Evolutionary conservation across 2,113 vertebrate species (phyloP).

Genomic region (Phalacrocorax pelagicus): DNA sequence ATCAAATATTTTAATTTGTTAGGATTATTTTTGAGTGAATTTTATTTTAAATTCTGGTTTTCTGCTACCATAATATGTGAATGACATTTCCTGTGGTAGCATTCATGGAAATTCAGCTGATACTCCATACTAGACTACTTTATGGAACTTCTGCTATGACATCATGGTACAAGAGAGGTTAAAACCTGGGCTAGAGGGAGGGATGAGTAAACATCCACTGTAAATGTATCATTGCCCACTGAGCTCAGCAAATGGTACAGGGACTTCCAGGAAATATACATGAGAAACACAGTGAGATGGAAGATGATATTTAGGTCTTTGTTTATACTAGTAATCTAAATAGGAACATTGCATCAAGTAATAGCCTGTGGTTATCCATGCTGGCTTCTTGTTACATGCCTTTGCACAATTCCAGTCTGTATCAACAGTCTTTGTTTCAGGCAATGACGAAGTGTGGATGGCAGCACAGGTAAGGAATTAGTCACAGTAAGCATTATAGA

Average conservation of each 20-base stretch:
- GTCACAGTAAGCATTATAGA: not conserved
- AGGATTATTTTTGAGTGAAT: not conserved
- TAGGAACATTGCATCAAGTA: not conserved
- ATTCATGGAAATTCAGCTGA: not conserved
- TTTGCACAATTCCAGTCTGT: not conserved
- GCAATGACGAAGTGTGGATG: not conserved
- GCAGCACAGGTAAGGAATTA: not conserved
- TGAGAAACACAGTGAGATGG: not conserved
- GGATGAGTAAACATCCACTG: too few relatives aligned
- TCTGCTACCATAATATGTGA: not conserved
- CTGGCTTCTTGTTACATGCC: not conserved
- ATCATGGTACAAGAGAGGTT: not conserved
- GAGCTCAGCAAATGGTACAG: not conserved
- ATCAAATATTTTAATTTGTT: not conserved
- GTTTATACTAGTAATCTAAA: not conserved
- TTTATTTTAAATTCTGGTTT: not conserved
- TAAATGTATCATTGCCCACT: not conserved
- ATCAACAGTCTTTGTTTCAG: not conserved
- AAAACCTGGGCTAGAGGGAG: not conserved
- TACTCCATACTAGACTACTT: not conserved
- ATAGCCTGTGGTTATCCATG: not conserved
- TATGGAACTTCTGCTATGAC: not conserved
- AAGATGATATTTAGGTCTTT: not conserved
- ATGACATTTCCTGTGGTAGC: not conserved
- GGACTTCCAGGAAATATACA: not conserved